Conservation (phyloP, 2,113 vertebrate genomes). For the Australoheros scitulus region DNA sequence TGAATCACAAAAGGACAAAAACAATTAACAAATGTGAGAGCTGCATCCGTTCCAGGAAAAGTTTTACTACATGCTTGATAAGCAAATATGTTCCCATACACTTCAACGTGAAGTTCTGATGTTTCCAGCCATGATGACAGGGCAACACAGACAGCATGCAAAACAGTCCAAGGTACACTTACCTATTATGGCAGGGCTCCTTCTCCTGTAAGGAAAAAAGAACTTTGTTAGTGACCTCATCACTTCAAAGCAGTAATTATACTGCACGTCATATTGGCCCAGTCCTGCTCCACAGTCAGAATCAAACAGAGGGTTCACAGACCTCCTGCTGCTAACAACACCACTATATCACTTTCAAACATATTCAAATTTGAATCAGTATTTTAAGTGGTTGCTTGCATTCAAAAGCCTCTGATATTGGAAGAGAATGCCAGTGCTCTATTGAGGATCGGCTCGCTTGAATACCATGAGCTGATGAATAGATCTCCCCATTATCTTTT, state of each 20-base stretch:
- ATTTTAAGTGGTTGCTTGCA: constrained; percentile 68
- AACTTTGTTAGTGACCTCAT: neutral
- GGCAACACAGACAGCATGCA: constrained; percentile 46
- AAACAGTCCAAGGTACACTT: constrained; percentile 53
- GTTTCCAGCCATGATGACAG: neutral
- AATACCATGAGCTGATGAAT: constrained; percentile 71
- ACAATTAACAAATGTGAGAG: neutral
- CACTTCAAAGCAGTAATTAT: constrained; percentile 2
- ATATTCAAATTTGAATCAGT: constrained; percentile 59
- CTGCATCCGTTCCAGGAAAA: neutral
- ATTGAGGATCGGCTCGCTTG: constrained; percentile 69
- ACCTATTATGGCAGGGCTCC: constrained; percentile 68
- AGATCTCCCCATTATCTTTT: constrained; percentile 77
- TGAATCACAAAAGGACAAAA: neutral
- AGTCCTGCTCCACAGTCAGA: neutral
- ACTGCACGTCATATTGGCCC: neutral
- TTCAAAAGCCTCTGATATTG: constrained; percentile 68
- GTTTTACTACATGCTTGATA: constrained; percentile 34
- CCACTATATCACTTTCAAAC: constrained; percentile 71
- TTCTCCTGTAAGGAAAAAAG: constrained; percentile 69
- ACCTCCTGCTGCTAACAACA: constrained; percentile 27
- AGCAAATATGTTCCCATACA: constrained; percentile 55
- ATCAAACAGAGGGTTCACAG: neutral
- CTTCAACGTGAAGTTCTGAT: neutral
- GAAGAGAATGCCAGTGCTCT: constrained; percentile 66